Evolutionary conservation across 2,113 vertebrate species (phyloP).

Genomic region (Galeopterus variegatus): DNA sequence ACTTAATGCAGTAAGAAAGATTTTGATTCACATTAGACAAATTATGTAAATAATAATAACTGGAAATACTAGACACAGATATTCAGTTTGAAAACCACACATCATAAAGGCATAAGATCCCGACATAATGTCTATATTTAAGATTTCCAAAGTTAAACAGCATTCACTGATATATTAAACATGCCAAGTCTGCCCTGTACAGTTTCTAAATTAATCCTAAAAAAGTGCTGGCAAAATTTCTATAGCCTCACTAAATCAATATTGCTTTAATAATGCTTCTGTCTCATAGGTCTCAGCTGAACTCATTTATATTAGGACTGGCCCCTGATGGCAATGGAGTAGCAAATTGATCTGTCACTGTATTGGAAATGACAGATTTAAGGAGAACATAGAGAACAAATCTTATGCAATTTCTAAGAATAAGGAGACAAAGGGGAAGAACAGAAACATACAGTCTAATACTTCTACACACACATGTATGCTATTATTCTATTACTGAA

Average conservation of each 20-base stretch:
- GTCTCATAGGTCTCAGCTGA: neutral
- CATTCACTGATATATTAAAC: neutral
- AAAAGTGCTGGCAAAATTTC: neutral
- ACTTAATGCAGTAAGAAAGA: neutral
- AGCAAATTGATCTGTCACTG: neutral
- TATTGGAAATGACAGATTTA: neutral
- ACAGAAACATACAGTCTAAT: neutral
- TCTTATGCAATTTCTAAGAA: neutral
- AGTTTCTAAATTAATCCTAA: neutral
- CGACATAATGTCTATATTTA: neutral
- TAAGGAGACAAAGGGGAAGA: neutral
- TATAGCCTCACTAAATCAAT: neutral
- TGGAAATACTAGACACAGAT: neutral
- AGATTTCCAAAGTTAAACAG: neutral
- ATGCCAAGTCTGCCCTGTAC: neutral
- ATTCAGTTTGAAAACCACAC: neutral
- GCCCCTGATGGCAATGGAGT: neutral
- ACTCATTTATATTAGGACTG: neutral
- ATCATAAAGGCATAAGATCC: neutral
- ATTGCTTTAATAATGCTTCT: neutral
- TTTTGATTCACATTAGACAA: neutral
- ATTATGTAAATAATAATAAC: neutral
- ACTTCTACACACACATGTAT: neutral
- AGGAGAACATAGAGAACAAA: neutral
- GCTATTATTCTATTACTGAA: neutral